Conservation (phyloP, 2,888 invertebrate genomes). For the Mythimna lalbum region DNA sequence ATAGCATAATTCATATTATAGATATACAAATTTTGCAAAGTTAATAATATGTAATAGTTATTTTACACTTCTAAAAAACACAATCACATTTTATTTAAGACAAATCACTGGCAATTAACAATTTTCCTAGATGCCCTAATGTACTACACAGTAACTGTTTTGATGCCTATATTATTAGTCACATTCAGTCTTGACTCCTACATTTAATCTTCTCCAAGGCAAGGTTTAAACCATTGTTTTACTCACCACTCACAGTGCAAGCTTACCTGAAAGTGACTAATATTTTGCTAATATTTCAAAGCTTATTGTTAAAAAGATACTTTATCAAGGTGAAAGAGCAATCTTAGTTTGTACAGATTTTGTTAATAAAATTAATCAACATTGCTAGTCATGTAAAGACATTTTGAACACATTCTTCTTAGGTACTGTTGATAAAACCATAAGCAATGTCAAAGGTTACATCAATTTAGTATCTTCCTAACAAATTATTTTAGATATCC, state of each 20-base stretch:
- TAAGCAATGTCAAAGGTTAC: background rate
- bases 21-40: conserved; percentile 52
- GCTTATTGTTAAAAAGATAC: conserved; percentile 55
- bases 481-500: conserved; percentile 40
- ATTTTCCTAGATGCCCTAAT: conserved; percentile 80
- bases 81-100: conserved; percentile 61
- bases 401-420: conserved; percentile 11
- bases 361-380: conserved; percentile 14
- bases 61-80: conserved; percentile 60
- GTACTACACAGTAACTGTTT: conserved; percentile 70
- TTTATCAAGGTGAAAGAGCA: conserved; percentile 21
- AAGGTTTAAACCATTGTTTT: conserved; percentile 1
- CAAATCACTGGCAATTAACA: conserved; percentile 72
- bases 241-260: conserved; percentile 13
- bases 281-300: conserved; percentile 64
- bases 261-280: conserved; percentile 39
- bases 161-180: conserved; percentile 67
- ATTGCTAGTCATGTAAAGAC: background rate
- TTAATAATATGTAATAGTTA: conserved; percentile 43
- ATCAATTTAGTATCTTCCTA: conserved; percentile 49
- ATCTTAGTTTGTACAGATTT: background rate
- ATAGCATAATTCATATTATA: conserved; percentile 21
- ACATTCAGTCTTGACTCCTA: conserved; percentile 63
- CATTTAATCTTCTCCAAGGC: conserved; percentile 24
- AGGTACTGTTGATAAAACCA: background rate